Percentiles rank a stretch among this genome's conserved stretches.
These are phyloP conservation scores for Apodemia mormo DNA, from an alignment of 2,888 invertebrate genomes.

Conservation along the genomic window DNA sequence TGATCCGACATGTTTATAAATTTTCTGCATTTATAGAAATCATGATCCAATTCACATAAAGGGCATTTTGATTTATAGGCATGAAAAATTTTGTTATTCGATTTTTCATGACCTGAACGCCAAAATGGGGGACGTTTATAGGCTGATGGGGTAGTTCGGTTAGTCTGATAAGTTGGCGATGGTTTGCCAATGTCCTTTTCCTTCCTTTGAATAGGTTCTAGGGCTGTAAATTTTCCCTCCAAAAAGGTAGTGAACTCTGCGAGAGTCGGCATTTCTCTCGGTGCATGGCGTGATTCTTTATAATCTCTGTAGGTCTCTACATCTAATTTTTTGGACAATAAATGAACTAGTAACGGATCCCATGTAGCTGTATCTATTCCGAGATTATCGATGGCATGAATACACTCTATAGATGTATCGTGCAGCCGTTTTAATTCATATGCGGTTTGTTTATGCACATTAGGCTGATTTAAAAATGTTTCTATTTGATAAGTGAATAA, in stretches of 20 bases:
- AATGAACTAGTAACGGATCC: conserved; percentile 36
- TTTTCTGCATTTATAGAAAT: conserved; percentile 26
- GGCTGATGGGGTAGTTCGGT: not conserved
- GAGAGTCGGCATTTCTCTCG: conserved; percentile 32
- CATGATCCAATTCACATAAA: conserved; percentile 26
- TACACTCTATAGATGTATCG: conserved; percentile 26
- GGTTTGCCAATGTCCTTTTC: not conserved
- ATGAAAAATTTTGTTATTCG: not conserved
- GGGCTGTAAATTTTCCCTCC: conserved; percentile 34
- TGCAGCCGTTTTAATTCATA: conserved; percentile 26
- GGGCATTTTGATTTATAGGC: conserved; percentile 23
- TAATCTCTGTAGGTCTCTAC: conserved; percentile 33
- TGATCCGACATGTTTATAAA: conserved; percentile 26
- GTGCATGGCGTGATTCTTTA: too few species aligned
- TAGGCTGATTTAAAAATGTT: conserved; percentile 27
- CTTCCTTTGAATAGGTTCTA: conserved; percentile 22
- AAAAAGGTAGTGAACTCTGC: conserved; percentile 33
- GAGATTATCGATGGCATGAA: conserved; percentile 32
- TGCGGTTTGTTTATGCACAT: conserved; percentile 24
- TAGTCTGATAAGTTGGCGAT: not conserved
- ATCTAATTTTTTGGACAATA: conserved; percentile 36
- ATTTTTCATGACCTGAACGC: not conserved
- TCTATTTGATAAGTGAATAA: conserved; percentile 26
- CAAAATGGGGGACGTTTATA: not conserved
- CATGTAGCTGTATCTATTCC: conserved; percentile 31